Percentiles rank a stretch among this genome's conserved stretches.
Evolutionary conservation across 2,888 invertebrate species (phyloP).

Genomic region (Agriopis aurantiaria): DNA sequence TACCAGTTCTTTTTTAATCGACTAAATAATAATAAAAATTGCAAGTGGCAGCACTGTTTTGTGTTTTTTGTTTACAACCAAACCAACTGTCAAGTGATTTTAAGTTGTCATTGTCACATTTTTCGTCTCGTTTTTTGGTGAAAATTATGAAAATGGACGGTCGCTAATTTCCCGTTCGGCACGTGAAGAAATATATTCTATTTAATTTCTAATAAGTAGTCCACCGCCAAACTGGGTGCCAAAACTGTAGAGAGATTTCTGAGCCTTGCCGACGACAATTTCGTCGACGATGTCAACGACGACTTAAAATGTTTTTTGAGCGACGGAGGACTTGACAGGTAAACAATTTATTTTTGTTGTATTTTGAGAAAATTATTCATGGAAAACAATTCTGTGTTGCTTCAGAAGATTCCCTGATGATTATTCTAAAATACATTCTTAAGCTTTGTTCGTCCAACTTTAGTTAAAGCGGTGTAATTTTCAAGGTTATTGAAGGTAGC

Average conservation of each 20-base stretch:
- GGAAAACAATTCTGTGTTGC: conserved; percentile 18
- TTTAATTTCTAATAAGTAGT: conserved; percentile 61
- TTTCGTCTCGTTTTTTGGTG: conserved; percentile 43
- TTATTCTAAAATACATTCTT: background rate
- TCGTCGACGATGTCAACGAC: conserved; percentile 83
- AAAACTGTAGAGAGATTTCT: conserved; percentile 83
- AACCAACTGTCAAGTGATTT: background rate
- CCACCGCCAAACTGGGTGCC: conserved; percentile 84
- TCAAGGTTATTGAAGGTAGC: conserved; percentile 79
- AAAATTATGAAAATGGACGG: conserved; percentile 70
- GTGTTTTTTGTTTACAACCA: background rate
- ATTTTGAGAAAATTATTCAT: conserved; percentile 45
- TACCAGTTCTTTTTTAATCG: background rate
- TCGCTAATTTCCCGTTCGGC: conserved; percentile 71
- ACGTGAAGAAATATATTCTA: conserved; percentile 73
- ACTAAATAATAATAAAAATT: background rate
- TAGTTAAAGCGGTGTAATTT: conserved; percentile 50
- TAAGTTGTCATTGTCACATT: background rate
- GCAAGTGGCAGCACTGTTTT: background rate
- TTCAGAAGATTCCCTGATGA: background rate
- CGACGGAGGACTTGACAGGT: conserved; percentile 83
- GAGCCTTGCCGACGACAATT: conserved; percentile 80
- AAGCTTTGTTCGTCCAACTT: background rate
- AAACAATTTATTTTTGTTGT: conserved; percentile 70
- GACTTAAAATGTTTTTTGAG: conserved; percentile 82